A percentile compares a stretch with the other conserved stretches of the same genome.
These are phyloP conservation scores for Entomyzon cyanotis DNA, from an alignment of 2,113 vertebrate species.

Conservation along the genomic window DNA sequence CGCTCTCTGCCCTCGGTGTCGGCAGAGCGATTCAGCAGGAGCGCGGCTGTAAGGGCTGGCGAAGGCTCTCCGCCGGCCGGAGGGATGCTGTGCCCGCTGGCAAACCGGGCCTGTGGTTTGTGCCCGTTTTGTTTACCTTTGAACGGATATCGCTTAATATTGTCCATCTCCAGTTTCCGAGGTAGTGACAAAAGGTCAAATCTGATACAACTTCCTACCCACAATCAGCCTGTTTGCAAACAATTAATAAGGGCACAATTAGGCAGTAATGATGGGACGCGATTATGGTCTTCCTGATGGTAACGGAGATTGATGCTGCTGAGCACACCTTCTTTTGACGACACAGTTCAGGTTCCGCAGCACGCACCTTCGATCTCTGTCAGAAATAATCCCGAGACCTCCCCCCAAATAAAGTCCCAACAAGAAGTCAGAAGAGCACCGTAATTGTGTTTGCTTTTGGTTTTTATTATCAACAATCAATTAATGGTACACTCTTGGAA, in stretches of 20 bases:
- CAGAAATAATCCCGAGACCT: not conserved
- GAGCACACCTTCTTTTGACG: not conserved
- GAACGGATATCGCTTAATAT: not conserved
- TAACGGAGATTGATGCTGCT: not conserved
- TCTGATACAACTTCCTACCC: not conserved
- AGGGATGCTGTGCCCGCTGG: not conserved
- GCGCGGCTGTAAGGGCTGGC: rapidly evolving
- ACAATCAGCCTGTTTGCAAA: not conserved
- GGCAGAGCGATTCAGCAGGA: too few relatives aligned
- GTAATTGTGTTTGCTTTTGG: slow-evolving; percentile 77
- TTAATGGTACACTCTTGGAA: slow-evolving; percentile 99
- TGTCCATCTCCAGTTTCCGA: not conserved
- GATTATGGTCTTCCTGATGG: not conserved
- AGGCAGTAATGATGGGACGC: not conserved
- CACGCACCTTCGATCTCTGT: not conserved
- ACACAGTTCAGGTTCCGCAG: not conserved
- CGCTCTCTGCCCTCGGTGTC: not conserved
- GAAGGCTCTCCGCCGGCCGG: too few relatives aligned
- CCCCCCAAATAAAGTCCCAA: not conserved
- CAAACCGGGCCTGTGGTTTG: not conserved
- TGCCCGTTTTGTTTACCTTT: not conserved
- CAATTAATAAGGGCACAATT: not conserved
- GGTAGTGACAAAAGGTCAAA: not conserved
- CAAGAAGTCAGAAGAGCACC: slow-evolving; percentile 15
- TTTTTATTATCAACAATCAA: slow-evolving; percentile 99